These are phyloP conservation scores for Lipotes vexillifer DNA, from an alignment of 2,113 vertebrate genomes.

Conservation along the genomic window DNA sequence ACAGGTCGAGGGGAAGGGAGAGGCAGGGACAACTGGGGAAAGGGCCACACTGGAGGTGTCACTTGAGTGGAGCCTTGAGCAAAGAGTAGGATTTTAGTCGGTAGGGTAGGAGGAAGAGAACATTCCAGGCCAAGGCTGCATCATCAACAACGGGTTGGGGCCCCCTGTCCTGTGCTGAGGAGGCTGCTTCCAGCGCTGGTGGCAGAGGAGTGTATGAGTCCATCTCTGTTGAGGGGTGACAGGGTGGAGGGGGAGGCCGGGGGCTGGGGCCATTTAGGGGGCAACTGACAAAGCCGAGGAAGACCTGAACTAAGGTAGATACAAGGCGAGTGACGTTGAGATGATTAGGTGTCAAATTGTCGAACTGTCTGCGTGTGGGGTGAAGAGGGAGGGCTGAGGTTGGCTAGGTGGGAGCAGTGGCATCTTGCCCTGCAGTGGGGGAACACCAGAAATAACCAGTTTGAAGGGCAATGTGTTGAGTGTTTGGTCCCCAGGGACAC, in stretches of 20 bases:
- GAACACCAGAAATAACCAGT: not conserved
- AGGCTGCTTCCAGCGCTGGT: not conserved
- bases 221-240: not conserved
- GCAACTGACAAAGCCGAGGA: too few species aligned
- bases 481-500: not conserved
- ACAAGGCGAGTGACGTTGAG: rapidly evolving
- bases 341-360: too few species aligned
- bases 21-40: not conserved
- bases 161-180: not conserved
- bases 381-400: not conserved
- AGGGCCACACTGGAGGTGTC: not conserved
- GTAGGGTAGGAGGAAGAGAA: not conserved
- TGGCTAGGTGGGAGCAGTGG: not conserved
- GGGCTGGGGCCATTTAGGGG: not conserved
- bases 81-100: not conserved
- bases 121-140: not conserved
- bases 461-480: not conserved
- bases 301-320: not conserved
- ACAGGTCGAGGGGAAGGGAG: not conserved
- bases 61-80: not conserved
- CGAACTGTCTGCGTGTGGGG: not conserved
- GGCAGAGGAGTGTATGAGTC: not conserved
- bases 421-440: not conserved
- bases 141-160: too few species aligned
- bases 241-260: not conserved